Evolutionary conservation across 2,113 vertebrate species (phyloP), one percentile per base, ranked within the genome.

Genomic region (Chloebia gouldiae): DNA sequence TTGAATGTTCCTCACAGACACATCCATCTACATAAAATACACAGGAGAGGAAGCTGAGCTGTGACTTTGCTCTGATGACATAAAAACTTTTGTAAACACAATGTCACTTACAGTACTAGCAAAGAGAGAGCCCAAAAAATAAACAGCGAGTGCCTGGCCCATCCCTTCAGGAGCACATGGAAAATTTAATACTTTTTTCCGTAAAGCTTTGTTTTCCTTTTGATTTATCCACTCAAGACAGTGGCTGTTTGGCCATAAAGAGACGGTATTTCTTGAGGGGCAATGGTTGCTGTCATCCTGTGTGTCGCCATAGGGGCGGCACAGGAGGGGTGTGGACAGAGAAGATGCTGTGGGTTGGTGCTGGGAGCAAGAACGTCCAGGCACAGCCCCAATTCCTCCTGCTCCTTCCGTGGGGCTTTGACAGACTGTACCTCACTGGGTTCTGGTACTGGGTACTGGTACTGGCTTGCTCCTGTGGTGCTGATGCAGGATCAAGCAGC

Each of bases 81-180:
- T 97, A 98, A 97, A 98, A 98, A 97, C 95, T 96, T 95, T 79
- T 96, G 97, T 98, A 98, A 98, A 98, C 97, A 97, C 96, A 15
- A 33, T 98, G 98, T 98, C 97, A 98, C 95, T 97, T 97, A 96
- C 92, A 51, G 96, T 70, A 88, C 70, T 73, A 87, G 96, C 91
- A 53, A 56, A 64, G 90, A 88, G 88, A 84, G 86, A 88, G 73
- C 84, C 83, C 93, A 88, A 83, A 92, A 95, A 97, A 96, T 93
- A 92, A 97, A 95, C 90, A 83, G 35, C 4, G 35, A 94, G 89
- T 2, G 93, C 94, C 96, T 94, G 91, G 96, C 85, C 84, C 77
- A 73, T 95, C 85, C 92, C 70, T 72, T 54, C 88, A 89, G 96
- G 93, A 97, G 93, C 90, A 95, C 92, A 97, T 68, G 96, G 97